These are phyloP conservation scores for Melanotus villosus DNA, from an alignment of 2,888 invertebrate genomes.

Conservation along the genomic window DNA sequence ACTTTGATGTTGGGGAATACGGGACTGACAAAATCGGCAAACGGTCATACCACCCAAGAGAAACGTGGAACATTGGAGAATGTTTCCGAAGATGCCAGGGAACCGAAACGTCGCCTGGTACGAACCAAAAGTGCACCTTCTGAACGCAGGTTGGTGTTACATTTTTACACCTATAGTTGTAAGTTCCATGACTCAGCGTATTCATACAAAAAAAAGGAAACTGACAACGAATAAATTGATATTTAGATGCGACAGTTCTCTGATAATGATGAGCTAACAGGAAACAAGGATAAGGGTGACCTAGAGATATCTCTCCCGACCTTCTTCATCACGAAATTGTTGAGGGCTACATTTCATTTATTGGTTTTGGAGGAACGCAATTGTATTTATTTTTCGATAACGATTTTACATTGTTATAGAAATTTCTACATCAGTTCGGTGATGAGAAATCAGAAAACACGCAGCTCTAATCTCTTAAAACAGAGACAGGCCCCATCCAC, in stretches of 20 bases:
- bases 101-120: constrained; percentile 62
- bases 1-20: constrained; percentile 54
- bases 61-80: constrained; percentile 58
- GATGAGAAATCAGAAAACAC: constrained; percentile 7
- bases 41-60: constrained; percentile 53
- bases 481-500: neutral
- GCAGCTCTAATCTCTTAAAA: neutral
- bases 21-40: constrained; percentile 18
- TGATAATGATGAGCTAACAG: neutral
- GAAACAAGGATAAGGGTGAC: constrained; percentile 14
- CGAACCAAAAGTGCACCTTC: constrained; percentile 55
- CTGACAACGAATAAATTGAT: neutral
- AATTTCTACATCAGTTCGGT: neutral
- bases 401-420: constrained; percentile 29
- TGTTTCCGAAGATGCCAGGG: constrained; percentile 59
- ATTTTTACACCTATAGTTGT: no score
- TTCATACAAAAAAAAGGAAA: neutral
- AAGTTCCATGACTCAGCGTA: no score
- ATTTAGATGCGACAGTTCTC: neutral
- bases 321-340: constrained; percentile 32
- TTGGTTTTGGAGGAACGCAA: constrained; percentile 25
- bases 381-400: constrained; percentile 23
- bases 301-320: constrained; percentile 27
- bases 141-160: constrained; percentile 41
- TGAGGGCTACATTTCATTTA: constrained; percentile 17